These are phyloP conservation scores for Morbakka virulenta DNA, from an alignment of 30 jellyfish, hydroid and myxozoan genomes.

Conservation along the genomic window DNA sequence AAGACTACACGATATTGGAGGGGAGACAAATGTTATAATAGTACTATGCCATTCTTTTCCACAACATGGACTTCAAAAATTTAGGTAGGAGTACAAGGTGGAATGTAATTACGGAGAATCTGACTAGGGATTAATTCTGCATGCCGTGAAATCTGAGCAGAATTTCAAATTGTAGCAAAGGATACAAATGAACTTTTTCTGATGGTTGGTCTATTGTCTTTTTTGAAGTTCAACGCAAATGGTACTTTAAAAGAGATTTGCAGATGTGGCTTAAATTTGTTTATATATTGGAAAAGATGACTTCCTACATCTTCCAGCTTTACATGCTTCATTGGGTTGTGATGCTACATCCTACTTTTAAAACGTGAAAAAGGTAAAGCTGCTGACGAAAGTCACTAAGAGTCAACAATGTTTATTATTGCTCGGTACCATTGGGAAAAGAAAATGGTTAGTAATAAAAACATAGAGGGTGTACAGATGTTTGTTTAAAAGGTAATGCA, in stretches of 20 bases:
- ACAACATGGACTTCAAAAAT: constrained; percentile 16
- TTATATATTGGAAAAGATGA: neutral
- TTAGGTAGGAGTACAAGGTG: constrained; percentile 41
- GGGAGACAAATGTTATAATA: constrained; percentile 38
- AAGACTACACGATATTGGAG: constrained; percentile 26
- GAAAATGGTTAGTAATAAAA: constrained; percentile 2
- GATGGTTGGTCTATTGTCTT: constrained; percentile 44
- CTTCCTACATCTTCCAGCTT: constrained; percentile 21
- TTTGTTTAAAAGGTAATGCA: constrained; percentile 36
- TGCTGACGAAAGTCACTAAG: constrained; percentile 23
- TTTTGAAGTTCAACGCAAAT: constrained; percentile 4
- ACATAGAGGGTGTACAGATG: constrained; percentile 14
- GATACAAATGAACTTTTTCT: constrained; percentile 25
- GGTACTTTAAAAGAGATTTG: constrained; percentile 28
- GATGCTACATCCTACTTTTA: constrained; percentile 25
- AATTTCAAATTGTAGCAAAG: constrained; percentile 20
- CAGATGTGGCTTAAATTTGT: constrained; percentile 28
- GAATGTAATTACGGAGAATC: constrained; percentile 28
- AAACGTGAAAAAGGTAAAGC: constrained; percentile 24
- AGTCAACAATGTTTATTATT: constrained; percentile 7
- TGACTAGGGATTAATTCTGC: constrained; percentile 33
- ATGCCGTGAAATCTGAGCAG: too few relatives aligned
- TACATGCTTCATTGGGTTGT: constrained; percentile 29
- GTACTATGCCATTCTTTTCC: constrained; percentile 33
- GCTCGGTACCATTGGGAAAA: constrained; percentile 15